phyloP scores from a whole-genome alignment of 2,797 vertebrate genomes.

The Chelon labrosus region DNA sequence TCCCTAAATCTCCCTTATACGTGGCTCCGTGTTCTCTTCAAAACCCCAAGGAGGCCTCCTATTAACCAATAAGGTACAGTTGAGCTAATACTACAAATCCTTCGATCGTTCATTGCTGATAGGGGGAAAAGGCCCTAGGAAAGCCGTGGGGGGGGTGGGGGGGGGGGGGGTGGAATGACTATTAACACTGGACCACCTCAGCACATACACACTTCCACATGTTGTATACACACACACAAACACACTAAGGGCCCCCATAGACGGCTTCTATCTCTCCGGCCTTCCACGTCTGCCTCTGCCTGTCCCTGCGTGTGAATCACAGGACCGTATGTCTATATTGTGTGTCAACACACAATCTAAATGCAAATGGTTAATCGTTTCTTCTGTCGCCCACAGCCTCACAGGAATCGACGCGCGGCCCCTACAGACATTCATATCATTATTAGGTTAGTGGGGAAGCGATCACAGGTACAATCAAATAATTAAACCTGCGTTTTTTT shows the following conservation, averaged over 20 bases:
- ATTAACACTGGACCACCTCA: constrained; percentile 61
- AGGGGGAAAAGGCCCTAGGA: constrained; percentile 34
- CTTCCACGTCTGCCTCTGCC: neutral
- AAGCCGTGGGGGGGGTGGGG: neutral
- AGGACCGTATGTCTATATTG: constrained; percentile 39
- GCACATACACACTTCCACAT: constrained; percentile 34
- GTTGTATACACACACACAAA: neutral
- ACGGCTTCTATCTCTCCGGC: constrained; percentile 33
- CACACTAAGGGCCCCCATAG: constrained; percentile 6
- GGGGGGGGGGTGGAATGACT: constrained; percentile 21
- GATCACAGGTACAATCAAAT: constrained; percentile 67
- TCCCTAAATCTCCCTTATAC: constrained; percentile 71
- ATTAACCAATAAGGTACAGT: constrained; percentile 71
- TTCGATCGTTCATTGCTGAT: constrained; percentile 57
- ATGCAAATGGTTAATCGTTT: constrained; percentile 79
- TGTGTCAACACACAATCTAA: constrained; percentile 79
- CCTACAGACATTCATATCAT: constrained; percentile 34
- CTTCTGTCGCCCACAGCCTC: constrained; percentile 50
- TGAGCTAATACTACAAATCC: constrained; percentile 54
- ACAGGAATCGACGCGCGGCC: constrained; percentile 36
- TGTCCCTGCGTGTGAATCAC: constrained; percentile 40
- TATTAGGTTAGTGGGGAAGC: constrained; percentile 57
- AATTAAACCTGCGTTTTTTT: constrained; percentile 61
- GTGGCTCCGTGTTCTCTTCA: constrained; percentile 56
- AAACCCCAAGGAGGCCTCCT: constrained; percentile 60